Conservation (phyloP, 2,113 vertebrate species). For the Suricata suricatta region DNA sequence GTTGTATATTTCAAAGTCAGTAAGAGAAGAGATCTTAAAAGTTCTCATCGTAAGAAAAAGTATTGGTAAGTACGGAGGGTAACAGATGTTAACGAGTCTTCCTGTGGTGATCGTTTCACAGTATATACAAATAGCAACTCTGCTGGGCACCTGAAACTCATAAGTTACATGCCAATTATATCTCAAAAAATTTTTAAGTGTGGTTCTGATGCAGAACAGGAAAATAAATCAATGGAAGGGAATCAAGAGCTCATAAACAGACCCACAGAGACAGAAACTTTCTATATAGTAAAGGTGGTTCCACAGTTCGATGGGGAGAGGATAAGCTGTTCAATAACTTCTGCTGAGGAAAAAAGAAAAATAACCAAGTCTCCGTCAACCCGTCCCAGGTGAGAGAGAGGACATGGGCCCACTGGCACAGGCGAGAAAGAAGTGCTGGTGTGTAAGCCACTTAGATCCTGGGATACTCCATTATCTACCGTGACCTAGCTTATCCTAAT, state of each 20-base stretch:
- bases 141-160: not conserved
- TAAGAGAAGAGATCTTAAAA: not conserved
- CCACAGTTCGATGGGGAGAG: not conserved
- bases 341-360: not conserved
- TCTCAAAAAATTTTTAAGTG: not conserved
- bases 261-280: not conserved
- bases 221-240: not conserved
- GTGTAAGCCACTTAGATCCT: not conserved
- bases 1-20: not conserved
- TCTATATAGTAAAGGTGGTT: not conserved
- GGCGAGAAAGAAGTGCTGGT: not conserved
- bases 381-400: not conserved
- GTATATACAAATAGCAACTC: not conserved
- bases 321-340: not conserved
- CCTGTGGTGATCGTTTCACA: not conserved
- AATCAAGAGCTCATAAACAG: not conserved
- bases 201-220: not conserved
- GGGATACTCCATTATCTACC: not conserved
- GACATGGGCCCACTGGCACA: fast-evolving
- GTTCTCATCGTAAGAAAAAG: not conserved
- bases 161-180: not conserved
- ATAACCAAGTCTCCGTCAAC: not conserved
- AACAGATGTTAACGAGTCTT: not conserved
- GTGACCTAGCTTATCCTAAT: not conserved
- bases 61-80: not conserved